phyloP scores from a whole-genome alignment of 2,797 vertebrate genomes.

The Taeniopygia guttata region DNA sequence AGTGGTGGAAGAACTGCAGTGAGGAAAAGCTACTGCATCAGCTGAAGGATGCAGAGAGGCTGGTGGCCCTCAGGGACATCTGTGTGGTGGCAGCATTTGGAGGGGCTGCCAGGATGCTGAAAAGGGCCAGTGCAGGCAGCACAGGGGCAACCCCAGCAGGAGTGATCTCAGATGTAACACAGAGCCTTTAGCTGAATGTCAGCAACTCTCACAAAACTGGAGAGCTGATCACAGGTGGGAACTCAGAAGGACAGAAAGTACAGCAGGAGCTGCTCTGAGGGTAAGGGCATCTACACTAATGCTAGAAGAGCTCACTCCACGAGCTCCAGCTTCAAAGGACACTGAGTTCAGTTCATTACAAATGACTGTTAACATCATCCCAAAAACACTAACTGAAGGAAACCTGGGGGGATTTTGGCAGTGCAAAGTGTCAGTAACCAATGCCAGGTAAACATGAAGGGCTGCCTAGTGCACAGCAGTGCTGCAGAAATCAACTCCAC shows the following conservation, averaged over 20 bases:
- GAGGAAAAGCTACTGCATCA: rapidly evolving
- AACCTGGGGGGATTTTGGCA: not conserved
- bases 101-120: not conserved
- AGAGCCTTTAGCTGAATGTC: not conserved
- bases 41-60: not conserved
- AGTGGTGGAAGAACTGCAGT: not conserved
- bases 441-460: rapidly evolving
- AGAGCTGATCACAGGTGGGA: not conserved
- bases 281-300: not conserved
- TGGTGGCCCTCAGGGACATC: not conserved
- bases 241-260: not conserved
- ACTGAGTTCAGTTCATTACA: not conserved
- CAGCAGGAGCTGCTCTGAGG: not conserved
- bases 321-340: not conserved
- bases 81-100: rapidly evolving
- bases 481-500: rapidly evolving
- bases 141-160: not conserved
- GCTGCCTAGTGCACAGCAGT: not conserved
- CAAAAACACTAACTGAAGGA: not conserved
- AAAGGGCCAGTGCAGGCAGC: not conserved
- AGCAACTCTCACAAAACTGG: not conserved
- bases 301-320: not conserved
- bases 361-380: not conserved
- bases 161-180: not conserved
- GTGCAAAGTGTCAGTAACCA: not conserved